Conservation (phyloP, 2,888 invertebrate genomes). For the Cecidostiba fungosa region DNA sequence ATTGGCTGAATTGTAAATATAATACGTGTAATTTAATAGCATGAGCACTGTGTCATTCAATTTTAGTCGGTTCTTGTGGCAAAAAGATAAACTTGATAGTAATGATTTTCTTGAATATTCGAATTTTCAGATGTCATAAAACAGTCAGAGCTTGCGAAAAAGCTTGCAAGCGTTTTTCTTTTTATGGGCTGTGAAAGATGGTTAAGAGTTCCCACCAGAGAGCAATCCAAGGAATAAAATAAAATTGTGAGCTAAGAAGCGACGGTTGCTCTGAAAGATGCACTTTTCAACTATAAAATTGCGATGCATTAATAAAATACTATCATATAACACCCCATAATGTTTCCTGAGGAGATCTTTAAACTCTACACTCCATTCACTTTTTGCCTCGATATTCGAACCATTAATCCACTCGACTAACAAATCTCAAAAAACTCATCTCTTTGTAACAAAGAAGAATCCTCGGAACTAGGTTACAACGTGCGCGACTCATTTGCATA, state of each 20-base stretch:
- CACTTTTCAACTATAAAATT: not conserved
- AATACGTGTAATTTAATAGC: too few relatives aligned
- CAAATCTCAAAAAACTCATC: not conserved
- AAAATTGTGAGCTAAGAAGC: not conserved
- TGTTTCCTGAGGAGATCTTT: not conserved
- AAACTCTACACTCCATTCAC: too few relatives aligned
- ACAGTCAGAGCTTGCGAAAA: not conserved
- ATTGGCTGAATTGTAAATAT: too few relatives aligned
- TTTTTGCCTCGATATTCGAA: too few relatives aligned
- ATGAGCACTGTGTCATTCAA: too few relatives aligned
- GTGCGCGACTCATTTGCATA: not conserved
- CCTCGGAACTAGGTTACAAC: constrained; percentile 28
- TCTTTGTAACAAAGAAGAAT: constrained; percentile 30
- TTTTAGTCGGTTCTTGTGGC: too few relatives aligned
- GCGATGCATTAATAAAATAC: too few relatives aligned
- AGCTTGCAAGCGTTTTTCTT: constrained; percentile 1
- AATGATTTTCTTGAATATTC: constrained; percentile 9
- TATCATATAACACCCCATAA: not conserved
- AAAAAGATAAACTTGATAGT: too few relatives aligned
- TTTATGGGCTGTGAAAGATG: constrained; percentile 25
- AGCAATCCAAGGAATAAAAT: not conserved
- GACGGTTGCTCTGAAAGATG: not conserved
- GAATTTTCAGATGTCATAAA: not conserved
- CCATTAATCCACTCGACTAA: not conserved
- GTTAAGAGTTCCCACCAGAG: not conserved